A percentile compares a stretch with the other conserved stretches of the same genome.
These are phyloP conservation scores for Orthosia gracilis DNA, from an alignment of 2,888 invertebrate genomes.

Conservation along the genomic window DNA sequence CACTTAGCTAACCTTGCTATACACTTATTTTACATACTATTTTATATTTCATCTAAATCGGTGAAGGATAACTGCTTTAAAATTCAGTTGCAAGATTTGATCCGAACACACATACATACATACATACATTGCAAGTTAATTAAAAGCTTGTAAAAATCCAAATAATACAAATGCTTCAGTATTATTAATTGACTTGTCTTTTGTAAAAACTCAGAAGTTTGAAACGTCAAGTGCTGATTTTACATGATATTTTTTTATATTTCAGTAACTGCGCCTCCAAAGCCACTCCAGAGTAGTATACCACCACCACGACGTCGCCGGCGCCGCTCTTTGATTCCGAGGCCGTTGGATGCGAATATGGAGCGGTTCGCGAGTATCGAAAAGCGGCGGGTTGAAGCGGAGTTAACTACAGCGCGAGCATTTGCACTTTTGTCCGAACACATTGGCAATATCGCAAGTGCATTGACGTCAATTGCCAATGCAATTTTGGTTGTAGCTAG, in stretches of 20 bases:
- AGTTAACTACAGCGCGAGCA: neutral
- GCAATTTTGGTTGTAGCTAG: conserved; percentile 14
- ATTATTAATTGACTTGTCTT: too few relatives aligned
- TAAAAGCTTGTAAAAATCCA: too few relatives aligned
- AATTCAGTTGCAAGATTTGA: too few relatives aligned
- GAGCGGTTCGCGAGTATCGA: neutral
- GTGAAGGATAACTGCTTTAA: too few relatives aligned
- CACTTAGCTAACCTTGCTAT: too few relatives aligned
- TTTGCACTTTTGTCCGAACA: neutral
- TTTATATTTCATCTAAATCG: too few relatives aligned
- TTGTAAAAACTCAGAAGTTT: too few relatives aligned
- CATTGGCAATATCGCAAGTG: neutral
- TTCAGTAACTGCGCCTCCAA: conserved; percentile 13
- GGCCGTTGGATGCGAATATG: neutral
- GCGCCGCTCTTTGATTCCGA: neutral
- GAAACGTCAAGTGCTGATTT: too few relatives aligned
- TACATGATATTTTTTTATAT: conserved; percentile 2
- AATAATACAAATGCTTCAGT: too few relatives aligned
- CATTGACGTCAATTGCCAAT: conserved; percentile 11
- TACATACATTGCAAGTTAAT: too few relatives aligned
- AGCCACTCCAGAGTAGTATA: neutral
- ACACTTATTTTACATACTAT: too few relatives aligned
- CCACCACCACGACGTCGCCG: neutral
- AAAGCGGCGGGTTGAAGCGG: conserved; percentile 6
- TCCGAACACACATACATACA: too few relatives aligned